Percentiles rank a stretch among this genome's conserved stretches.
Evolutionary conservation across 2,888 invertebrate genomes (phyloP).

Genomic region (Drosophila anomelani): DNA sequence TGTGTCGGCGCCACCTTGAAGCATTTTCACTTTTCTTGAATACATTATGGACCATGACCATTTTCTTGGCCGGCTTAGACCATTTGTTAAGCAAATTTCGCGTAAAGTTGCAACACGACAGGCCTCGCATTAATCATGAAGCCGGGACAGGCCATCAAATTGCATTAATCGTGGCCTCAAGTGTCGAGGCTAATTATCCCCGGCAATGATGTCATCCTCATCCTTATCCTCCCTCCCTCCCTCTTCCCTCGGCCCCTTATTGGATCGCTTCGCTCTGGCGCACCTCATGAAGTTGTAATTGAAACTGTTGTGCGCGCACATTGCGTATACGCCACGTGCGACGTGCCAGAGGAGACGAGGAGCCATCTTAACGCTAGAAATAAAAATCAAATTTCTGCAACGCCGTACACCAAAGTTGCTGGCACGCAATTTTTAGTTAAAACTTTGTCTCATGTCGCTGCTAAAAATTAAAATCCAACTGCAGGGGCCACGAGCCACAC

Average conservation of each 20-base stretch:
- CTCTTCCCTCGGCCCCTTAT: constrained; percentile 20
- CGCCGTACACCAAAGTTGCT: constrained; percentile 48
- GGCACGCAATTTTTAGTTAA: constrained; percentile 72
- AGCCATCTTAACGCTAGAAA: constrained; percentile 37
- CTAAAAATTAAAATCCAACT: constrained; percentile 75
- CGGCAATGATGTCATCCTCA: constrained; percentile 19
- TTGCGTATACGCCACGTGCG: constrained; percentile 66
- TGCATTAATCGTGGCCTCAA: constrained; percentile 61
- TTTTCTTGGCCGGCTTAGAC: constrained; percentile 4
- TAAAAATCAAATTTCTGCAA: constrained; percentile 69
- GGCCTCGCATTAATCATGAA: constrained; percentile 65
- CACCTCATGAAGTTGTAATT: constrained; percentile 61
- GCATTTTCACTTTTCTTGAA: constrained; percentile 29
- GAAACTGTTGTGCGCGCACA: constrained; percentile 55
- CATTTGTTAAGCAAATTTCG: constrained; percentile 69
- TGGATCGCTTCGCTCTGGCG: constrained; percentile 24
- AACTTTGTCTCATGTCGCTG: constrained; percentile 72
- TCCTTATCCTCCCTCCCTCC: background rate
- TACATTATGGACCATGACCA: constrained; percentile 10
- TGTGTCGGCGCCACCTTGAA: constrained; percentile 7
- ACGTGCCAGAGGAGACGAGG: constrained; percentile 19
- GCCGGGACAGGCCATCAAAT: constrained; percentile 54
- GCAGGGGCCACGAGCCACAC: constrained; percentile 35
- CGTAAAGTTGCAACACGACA: constrained; percentile 59
- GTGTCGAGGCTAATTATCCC: constrained; percentile 64